Evolutionary conservation across 2,113 vertebrate genomes (phyloP), one percentile per base, ranked within the genome.

Genomic region (Ictalurus furcatus): DNA sequence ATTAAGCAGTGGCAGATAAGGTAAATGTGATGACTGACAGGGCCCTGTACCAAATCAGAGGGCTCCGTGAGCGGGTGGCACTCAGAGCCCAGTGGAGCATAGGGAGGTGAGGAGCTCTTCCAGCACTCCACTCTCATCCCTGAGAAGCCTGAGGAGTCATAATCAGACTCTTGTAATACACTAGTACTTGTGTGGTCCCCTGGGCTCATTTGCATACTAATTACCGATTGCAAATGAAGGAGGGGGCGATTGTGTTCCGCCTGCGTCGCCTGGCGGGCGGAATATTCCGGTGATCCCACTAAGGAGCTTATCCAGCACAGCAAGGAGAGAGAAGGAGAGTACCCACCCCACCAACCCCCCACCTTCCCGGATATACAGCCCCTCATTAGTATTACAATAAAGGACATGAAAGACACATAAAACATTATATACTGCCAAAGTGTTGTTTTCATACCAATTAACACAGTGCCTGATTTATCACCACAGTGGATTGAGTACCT

Each of bases 321-420:
- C 88, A 61, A 92, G 88, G 84, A 88, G 71, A 88, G 96, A 73
- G 58, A 59, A 85, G 88, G 25, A 56, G 48, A 80, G 23, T 52
- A 52, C 48, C 48, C 48, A 44, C 44, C 4, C 4, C 6, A 0
- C 44, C 48, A 8, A n/a, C n/a, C 84, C 84, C 8, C n/a, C 80
- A 82, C 59, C 63, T 95, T 96, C 96, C 95, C 96, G 97, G 96
- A 97, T 97, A 97, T 97, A 98, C 97, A 97, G 96, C 96, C 96
- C 96, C 96, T 97, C 96, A 97, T 98, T 97, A 97, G 97, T 97
- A 98, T 98, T 98, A 98, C 97, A 97, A 98, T 97, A 97, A 97
- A 97, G 96, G 97, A 97, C 97, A 97, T 97, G 97, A 97, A 98
- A 97, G 97, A 97, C 97, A 97, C 97, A 98, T 98, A 97, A 98